Base-by-base conservation (phyloP, 2,113 vertebrate species). In the Pygoscelis antarcticus region DNA sequence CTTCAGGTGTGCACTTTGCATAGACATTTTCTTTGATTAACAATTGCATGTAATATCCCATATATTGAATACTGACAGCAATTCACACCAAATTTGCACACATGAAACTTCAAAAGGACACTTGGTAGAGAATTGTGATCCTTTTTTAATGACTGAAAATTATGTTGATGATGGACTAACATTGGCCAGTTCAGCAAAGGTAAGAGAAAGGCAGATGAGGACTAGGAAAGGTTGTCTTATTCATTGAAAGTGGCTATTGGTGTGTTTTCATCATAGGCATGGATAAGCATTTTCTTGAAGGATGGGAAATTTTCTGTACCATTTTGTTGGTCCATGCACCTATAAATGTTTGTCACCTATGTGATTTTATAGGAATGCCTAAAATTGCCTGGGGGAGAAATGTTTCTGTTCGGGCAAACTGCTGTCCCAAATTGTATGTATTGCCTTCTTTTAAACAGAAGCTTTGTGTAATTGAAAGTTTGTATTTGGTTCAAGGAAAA, bases 221-320 rank as follows among this genome's bases (percentile, higher is more conserved):
- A 6, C 17, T 11, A 13, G 40, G 60, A 40, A 7, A 5, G n/a
- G 60, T 20, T 16, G 49, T 10, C 60, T 57, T 38, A 25, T 38
- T 29, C 11, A 2, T 6, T 64, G 83, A 61, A 36, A 71, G 23
- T 11, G 70, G n/a, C 30, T 71, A 0, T 8, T 47, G 74, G 4
- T 27, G 5, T 4, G 4, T 13, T 71, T 75, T 80, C 19, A 5
- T 46, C 74, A 1, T 0, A 6, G 80, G 1, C 19, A 6, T 3
- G 15, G 15, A 55, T 60, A n/a, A 76, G 17, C 7, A 12, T 55
- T 81, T 81, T 36, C 19, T 26, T 66, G 62, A 71, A 58, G 46
- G 58, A 12, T 21, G 9, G 55, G 58, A 32, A 14, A 23, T 61
- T 42, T 77, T 68, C 47, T 52, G 21, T 38, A n/a, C 47, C 7